Evolutionary conservation across 1,140 invertebrate genomes (phyloP).

Genomic region (Zaprionus lachaisei): DNA sequence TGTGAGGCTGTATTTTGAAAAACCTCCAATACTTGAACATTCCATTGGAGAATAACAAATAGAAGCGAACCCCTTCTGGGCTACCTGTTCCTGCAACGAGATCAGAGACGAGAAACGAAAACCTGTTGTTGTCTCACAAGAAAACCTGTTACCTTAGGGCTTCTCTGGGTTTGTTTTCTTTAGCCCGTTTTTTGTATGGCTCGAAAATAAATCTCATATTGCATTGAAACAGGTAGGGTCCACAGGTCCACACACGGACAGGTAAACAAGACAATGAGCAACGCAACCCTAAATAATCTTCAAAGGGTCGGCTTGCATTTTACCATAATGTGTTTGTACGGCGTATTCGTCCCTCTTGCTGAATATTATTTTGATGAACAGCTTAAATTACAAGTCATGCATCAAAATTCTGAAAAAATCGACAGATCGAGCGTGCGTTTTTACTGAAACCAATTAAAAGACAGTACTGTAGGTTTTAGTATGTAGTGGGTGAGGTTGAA

Average conservation of each 20-base stretch:
- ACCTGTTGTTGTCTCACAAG: slow-evolving; percentile 59
- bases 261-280: slow-evolving; percentile 53
- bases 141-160: slow-evolving; percentile 63
- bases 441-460: not conserved
- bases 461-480: not conserved
- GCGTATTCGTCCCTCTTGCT: slow-evolving; percentile 1
- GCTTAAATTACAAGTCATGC: slow-evolving; percentile 4
- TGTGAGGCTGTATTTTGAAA: not conserved
- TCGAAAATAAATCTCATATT: slow-evolving; percentile 74
- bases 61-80: slow-evolving; percentile 45
- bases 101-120: slow-evolving; percentile 47
- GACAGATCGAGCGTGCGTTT: not conserved
- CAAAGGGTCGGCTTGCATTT: slow-evolving; percentile 31
- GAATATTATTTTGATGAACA: slow-evolving; percentile 3
- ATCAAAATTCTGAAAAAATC: slow-evolving; percentile 4
- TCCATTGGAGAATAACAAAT: slow-evolving; percentile 62
- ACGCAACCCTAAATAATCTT: slow-evolving; percentile 26
- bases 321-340: slow-evolving; percentile 12
- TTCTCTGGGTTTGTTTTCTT: slow-evolving; percentile 65
- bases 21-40: slow-evolving; percentile 29
- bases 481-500: not conserved
- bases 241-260: not conserved
- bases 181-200: slow-evolving; percentile 50
- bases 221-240: slow-evolving; percentile 70
- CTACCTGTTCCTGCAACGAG: slow-evolving; percentile 55